These are phyloP conservation scores for Micrastur ruficollis DNA, from an alignment of 2,797 vertebrate species.

Conservation along the genomic window DNA sequence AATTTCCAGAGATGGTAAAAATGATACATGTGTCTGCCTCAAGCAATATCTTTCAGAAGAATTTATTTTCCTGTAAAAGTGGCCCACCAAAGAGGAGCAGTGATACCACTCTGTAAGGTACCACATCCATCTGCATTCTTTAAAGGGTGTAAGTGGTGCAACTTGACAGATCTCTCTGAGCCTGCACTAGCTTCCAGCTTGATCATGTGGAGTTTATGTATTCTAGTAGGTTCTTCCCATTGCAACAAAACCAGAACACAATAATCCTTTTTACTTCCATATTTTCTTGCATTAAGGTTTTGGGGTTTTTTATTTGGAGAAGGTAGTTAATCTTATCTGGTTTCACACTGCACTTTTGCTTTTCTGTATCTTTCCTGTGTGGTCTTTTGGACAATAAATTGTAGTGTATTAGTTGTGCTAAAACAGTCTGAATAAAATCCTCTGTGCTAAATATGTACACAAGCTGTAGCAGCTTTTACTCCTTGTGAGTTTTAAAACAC, in stretches of 20 bases:
- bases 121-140: fast-evolving
- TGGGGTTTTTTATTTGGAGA: not conserved
- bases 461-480: not conserved
- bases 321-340: not conserved
- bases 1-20: not conserved
- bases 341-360: not conserved
- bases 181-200: not conserved
- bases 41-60: not conserved
- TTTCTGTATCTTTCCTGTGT: not conserved
- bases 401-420: not conserved
- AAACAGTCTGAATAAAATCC: not conserved
- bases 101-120: not conserved
- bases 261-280: not conserved
- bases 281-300: not conserved
- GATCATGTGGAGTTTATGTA: not conserved
- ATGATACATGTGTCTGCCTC: not conserved
- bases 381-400: not conserved
- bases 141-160: not conserved
- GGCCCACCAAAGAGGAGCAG: not conserved
- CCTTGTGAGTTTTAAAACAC: not conserved
- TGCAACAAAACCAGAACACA: not conserved
- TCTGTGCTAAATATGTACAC: not conserved
- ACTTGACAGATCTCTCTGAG: not conserved
- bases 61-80: not conserved
- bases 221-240: not conserved